These are phyloP conservation scores for Neelides sp. DNA, from an alignment of 1,140 invertebrate species.

Conservation along the genomic window DNA sequence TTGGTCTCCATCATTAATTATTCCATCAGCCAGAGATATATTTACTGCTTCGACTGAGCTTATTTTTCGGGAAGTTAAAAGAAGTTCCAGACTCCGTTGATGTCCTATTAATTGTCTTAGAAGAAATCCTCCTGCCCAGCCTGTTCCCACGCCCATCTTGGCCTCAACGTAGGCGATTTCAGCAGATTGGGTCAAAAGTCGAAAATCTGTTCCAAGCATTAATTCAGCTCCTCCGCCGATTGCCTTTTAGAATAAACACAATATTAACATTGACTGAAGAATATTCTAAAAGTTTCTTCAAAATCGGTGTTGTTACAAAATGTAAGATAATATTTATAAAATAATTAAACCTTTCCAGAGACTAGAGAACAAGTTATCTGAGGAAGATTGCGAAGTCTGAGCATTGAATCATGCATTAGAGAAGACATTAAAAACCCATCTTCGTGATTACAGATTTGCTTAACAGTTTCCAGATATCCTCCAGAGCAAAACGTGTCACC, in stretches of 20 bases:
- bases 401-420: constrained; percentile 42
- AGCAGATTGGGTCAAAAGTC: constrained; percentile 36
- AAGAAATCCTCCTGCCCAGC: constrained; percentile 44
- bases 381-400: constrained; percentile 40
- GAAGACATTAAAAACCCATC: constrained; percentile 40
- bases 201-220: constrained; percentile 43
- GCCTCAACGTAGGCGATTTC: constrained; percentile 44
- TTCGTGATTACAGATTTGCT: constrained; percentile 33
- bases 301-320: background rate
- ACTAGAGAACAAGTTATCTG: constrained; percentile 43
- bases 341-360: constrained; percentile 36
- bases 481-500: constrained; percentile 47
- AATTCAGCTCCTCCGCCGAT: constrained; percentile 51
- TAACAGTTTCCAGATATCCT: constrained; percentile 43
- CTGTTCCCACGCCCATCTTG: constrained; percentile 45
- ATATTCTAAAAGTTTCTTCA: background rate
- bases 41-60: constrained; percentile 35
- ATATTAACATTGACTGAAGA: background rate
- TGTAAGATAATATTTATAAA: background rate
- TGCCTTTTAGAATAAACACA: constrained; percentile 31
- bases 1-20: constrained; percentile 30
- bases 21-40: constrained; percentile 36
- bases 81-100: constrained; percentile 38
- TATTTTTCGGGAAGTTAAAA: constrained; percentile 37
- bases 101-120: constrained; percentile 39